Base-by-base conservation (phyloP, 1,140 invertebrate genomes). In the Sinella curviseta region DNA sequence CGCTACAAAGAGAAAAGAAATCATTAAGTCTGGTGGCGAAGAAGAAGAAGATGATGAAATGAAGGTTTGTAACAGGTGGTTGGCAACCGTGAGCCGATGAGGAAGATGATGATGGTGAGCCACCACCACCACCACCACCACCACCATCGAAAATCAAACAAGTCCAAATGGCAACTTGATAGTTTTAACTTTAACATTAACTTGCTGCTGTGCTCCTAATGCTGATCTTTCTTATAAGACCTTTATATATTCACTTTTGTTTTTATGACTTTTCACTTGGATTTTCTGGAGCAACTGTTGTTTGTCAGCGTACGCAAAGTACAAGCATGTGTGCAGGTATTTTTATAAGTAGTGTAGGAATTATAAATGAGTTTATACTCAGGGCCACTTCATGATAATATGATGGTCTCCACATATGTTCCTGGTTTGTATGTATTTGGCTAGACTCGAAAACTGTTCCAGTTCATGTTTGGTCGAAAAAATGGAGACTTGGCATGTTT, bases 21-120 rank as follows among this genome's bases (percentile, higher is more conserved):
- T 31, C 65, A 31, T 30, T 31, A 70, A 70, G 28, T 2, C 31
- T 70, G 65, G 65, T 60, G 55, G 3, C 17, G 39, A 17, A 8
- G 4, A 8, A 8, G 4, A 8, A 17, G 39, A 17, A 14, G 57
- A 16, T 33, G 65, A 12, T 48, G 39, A 48, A 48, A 70, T 70
- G 31, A 70, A 70, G 65, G 8, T 24, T 24, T 70, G 65, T 70
- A 70, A 70, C 65, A 70, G 65, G 65, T 70, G 65, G 65, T 70
- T 70, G 65, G 26, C 24, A 26, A 60, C 57, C 39, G 20, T 48
- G 39, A 48, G 39, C 20, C 20, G 8, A 48, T 12, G 39, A 48
- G 8, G 39, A 12, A 8, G 8, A 48, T 48, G n/a, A n/a, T n/a
- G n/a, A n/a, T 48, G 17, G 39, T 8, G 39, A 48, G n/a, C n/a